Percentiles rank a stretch among this genome's conserved stretches.
Evolutionary conservation across 2,113 vertebrate species (phyloP).

Genomic region (Otis tarda): DNA sequence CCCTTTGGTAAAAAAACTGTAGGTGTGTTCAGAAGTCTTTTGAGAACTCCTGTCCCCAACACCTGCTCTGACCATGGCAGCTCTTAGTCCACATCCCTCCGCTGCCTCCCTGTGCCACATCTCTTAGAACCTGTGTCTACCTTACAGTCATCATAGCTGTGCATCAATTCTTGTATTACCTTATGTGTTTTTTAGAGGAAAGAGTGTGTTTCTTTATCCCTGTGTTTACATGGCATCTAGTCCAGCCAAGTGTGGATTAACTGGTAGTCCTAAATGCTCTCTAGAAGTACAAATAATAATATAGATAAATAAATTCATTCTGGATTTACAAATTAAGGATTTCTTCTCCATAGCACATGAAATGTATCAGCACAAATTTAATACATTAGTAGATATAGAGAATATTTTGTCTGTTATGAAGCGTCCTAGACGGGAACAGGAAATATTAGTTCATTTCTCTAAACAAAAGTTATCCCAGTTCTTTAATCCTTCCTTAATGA

Average conservation of each 20-base stretch:
- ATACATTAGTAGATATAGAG: not conserved
- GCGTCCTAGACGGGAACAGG: not conserved
- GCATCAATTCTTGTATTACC: not conserved
- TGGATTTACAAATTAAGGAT: not conserved
- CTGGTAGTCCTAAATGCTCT: not conserved
- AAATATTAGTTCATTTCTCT: not conserved
- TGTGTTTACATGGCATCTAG: not conserved
- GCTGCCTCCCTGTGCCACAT: rapidly evolving
- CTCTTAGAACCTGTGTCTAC: too few relatives aligned
- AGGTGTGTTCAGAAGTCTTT: not conserved
- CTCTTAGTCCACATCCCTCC: not conserved
- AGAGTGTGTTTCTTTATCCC: not conserved
- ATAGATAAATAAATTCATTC: not conserved
- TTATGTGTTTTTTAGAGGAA: not conserved
- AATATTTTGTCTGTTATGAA: not conserved
- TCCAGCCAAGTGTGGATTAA: not conserved
- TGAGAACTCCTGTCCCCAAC: not conserved
- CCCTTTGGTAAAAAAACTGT: not conserved
- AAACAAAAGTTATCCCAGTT: not conserved
- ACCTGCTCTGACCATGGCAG: not conserved
- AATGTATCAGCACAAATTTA: not conserved
- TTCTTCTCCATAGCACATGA: not conserved
- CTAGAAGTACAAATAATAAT: not conserved
- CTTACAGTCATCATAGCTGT: rapidly evolving
- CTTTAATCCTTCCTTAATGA: not conserved